Evolutionary conservation across 2,888 invertebrate genomes (phyloP).

Genomic region (Alviniconcha strummeri): DNA sequence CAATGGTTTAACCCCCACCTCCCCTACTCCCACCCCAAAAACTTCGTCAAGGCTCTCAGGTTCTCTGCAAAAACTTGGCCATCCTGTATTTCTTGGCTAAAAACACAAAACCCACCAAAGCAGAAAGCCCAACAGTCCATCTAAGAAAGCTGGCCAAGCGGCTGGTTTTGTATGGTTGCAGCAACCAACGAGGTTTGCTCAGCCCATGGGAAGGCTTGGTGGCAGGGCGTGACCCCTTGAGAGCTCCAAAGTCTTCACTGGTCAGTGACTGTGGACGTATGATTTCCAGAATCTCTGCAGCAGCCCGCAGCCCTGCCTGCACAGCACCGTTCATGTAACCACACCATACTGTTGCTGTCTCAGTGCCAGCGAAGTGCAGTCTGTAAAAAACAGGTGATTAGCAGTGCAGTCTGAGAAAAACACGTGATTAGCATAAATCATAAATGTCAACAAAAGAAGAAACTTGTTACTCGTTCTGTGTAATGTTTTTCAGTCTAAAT

Average conservation of each 20-base stretch:
- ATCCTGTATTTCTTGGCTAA: conserved; percentile 4
- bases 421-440: too few relatives aligned
- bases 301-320: conserved; percentile 68
- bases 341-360: conserved; percentile 69
- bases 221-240: conserved; percentile 34
- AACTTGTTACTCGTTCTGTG: too few relatives aligned
- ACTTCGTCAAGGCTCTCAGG: neutral
- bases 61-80: neutral
- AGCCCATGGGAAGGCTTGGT: conserved; percentile 23
- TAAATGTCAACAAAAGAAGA: too few relatives aligned
- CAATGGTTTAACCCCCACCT: too few relatives aligned
- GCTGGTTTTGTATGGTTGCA: conserved; percentile 5
- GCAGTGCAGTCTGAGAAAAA: too few relatives aligned
- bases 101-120: neutral
- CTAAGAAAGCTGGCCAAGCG: neutral
- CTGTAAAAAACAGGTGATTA: conserved; percentile 43
- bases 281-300: conserved; percentile 66
- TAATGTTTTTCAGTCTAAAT: too few relatives aligned
- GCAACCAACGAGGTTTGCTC: conserved; percentile 24
- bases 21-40: neutral
- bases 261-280: conserved; percentile 56
- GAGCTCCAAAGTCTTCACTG: conserved; percentile 48
- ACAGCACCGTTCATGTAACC: conserved; percentile 72
- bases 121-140: conserved; percentile 28
- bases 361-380: conserved; percentile 72